Base-by-base conservation (phyloP, 2,797 vertebrate genomes). In the Miichthys miiuy region DNA sequence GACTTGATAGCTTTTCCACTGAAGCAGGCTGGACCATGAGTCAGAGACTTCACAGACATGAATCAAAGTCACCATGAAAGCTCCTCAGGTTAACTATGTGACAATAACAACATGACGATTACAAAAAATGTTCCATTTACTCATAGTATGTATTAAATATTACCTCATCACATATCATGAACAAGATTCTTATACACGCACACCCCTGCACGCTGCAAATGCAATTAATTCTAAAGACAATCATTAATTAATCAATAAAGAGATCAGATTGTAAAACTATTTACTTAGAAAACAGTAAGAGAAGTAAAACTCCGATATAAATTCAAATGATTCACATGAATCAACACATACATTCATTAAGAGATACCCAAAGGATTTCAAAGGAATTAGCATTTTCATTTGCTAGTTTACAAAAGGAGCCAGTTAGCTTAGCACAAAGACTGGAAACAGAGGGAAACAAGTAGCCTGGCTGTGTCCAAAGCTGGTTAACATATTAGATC, bases 31-130 rank as follows among this genome's bases (percentile, higher is more conserved):
- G 77, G 48, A 72, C 52, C 62, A 52, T 12, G 80, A 79, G 78
- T 81, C 81, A 62, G 46, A 75, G 76, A 66, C 62, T 85, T 77
- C 79, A 84, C 70, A 80, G 84, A 78, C 73, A 55, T n/a, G 17
- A 76, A 46, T 78, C 75, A 85, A 74, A 89, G 74, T 87, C 79
- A 76, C 77, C 87, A 48, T 85, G 81, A 83, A 83, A 87, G 34
- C 34, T 38, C 34, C 34, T 38, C 34, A 38, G 34, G 34, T 38
- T 38, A 58, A 16, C 1, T 44, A 34, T 20, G 0, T 61, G 38
- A 68, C 16, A 74, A 27, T 21, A 50, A 61, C 5, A 8, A 30
- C 21, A 20, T 17, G 10, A 7, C 38, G 25, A 50, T 16, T 23
- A 38, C 12, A 50, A 25, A 2, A 57, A 10, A 46, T 64, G 0